Percentiles rank a stretch among this genome's conserved stretches.
phyloP scores from a whole-genome alignment of 2,888 invertebrate genomes.

The Acrocyrtus sp. region DNA sequence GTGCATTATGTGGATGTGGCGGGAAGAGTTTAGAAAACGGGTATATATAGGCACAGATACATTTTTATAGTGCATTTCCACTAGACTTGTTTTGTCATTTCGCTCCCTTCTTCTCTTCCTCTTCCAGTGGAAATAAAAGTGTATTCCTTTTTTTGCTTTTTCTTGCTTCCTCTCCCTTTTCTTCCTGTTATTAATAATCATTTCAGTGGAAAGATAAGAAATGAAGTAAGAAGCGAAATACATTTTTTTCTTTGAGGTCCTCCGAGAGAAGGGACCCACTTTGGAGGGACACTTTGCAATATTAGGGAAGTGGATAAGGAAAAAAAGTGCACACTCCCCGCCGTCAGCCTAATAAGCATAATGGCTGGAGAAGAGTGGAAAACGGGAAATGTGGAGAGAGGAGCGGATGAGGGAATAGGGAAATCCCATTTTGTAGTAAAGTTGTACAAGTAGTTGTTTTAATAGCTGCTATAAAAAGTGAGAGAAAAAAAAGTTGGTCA shows the following conservation, averaged over 20 bases:
- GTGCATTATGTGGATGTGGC: no score
- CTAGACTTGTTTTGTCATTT: conserved; percentile 27
- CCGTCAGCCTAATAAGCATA: no score
- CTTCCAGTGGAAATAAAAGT: not conserved
- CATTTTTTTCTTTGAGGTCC: conserved; percentile 22
- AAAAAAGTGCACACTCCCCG: no score
- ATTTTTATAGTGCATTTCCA: conserved; percentile 15
- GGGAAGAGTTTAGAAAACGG: no score
- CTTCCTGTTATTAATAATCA: conserved; percentile 56
- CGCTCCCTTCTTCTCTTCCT: not conserved
- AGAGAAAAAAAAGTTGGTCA: conserved; percentile 42
- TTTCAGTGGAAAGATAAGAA: conserved; percentile 55
- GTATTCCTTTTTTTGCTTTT: not conserved
- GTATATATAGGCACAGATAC: no score
- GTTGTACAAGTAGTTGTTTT: conserved; percentile 6
- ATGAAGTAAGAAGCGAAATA: conserved; percentile 26
- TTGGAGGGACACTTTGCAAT: no score
- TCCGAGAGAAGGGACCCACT: no score
- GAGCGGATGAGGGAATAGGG: no score
- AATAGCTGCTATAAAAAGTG: conserved; percentile 26
- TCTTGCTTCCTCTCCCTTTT: not conserved
- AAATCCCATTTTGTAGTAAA: no score
- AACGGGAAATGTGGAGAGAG: no score
- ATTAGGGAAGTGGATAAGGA: no score
- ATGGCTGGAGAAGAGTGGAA: no score